Conservation (phyloP, 1,140 invertebrate genomes). For the Drosophila sp. region DNA sequence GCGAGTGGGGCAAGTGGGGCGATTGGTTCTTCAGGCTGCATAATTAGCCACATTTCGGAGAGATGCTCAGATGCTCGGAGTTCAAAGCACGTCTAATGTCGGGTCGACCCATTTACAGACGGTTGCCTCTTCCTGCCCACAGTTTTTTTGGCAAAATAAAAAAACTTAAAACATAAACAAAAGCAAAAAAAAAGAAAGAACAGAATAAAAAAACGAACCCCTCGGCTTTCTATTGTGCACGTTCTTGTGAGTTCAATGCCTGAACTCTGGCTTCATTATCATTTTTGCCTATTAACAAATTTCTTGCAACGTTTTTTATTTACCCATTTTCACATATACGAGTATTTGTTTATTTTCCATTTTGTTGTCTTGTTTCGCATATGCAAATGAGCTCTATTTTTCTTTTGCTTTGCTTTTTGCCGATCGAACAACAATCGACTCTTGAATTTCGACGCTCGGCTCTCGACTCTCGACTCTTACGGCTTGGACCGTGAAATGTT, state of each 20-base stretch:
- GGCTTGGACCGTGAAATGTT: conserved; percentile 28
- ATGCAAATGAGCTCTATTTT: conserved; percentile 28
- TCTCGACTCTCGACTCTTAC: neutral
- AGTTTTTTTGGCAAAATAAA: neutral
- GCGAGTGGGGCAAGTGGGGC: neutral
- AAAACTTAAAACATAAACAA: too few species aligned
- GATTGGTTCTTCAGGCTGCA: conserved; percentile 28
- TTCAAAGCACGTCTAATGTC: conserved; percentile 55
- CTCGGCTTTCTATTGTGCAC: conserved; percentile 26
- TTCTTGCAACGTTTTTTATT: conserved; percentile 19
- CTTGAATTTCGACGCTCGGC: neutral
- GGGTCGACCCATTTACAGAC: conserved; percentile 48
- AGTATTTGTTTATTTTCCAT: neutral
- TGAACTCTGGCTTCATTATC: conserved; percentile 53
- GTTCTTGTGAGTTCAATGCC: conserved; percentile 40
- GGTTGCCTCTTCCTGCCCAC: conserved; percentile 11
- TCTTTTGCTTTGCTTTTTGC: neutral
- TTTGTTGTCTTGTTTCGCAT: conserved; percentile 50
- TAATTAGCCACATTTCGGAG: conserved; percentile 32
- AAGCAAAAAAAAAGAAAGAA: too few species aligned
- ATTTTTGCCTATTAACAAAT: conserved; percentile 42
- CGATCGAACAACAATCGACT: conserved; percentile 10
- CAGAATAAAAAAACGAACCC: neutral
- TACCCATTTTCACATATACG: neutral
- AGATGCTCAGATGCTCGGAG: conserved; percentile 31